These are phyloP conservation scores for Napeogenes sylphis DNA, from an alignment of 2,888 invertebrate genomes.

Conservation along the genomic window DNA sequence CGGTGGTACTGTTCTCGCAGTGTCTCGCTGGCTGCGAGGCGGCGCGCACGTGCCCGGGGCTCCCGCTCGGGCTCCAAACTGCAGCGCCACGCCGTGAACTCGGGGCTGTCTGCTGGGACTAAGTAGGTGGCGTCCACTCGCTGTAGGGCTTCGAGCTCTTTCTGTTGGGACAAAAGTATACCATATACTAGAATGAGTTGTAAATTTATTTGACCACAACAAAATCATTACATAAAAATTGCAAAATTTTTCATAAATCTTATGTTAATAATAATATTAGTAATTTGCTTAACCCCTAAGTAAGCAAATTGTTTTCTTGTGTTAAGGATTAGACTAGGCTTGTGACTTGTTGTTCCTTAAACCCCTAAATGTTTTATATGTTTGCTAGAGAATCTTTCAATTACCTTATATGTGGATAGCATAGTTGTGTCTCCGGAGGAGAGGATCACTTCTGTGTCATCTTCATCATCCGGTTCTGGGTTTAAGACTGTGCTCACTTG, in stretches of 20 bases:
- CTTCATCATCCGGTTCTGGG: slow-evolving; percentile 83
- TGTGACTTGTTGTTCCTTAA: too few species aligned
- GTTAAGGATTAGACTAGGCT: too few species aligned
- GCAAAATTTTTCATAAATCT: too few species aligned
- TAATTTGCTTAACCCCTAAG: too few species aligned
- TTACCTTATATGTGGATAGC: slow-evolving; percentile 76
- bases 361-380: too few species aligned
- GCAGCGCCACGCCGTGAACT: slow-evolving; percentile 67
- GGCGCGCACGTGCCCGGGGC: slow-evolving; percentile 41
- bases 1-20: slow-evolving; percentile 79
- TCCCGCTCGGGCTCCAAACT: slow-evolving; percentile 44
- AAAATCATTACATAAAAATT: too few species aligned
- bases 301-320: too few species aligned
- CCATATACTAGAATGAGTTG: too few species aligned
- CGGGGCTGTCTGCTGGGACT: slow-evolving; percentile 79
- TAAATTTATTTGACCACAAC: too few species aligned
- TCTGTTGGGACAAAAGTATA: slow-evolving; percentile 57
- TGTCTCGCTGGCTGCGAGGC: slow-evolving; percentile 60
- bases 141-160: slow-evolving; percentile 83
- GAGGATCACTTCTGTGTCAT: slow-evolving; percentile 83
- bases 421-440: slow-evolving; percentile 83
- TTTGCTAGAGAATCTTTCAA: too few species aligned
- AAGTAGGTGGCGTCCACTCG: slow-evolving; percentile 85
- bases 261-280: too few species aligned
- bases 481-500: slow-evolving; percentile 84